Evolutionary conservation across 2,113 vertebrate genomes (phyloP).

Genomic region (Leptodactylus fuscus): DNA sequence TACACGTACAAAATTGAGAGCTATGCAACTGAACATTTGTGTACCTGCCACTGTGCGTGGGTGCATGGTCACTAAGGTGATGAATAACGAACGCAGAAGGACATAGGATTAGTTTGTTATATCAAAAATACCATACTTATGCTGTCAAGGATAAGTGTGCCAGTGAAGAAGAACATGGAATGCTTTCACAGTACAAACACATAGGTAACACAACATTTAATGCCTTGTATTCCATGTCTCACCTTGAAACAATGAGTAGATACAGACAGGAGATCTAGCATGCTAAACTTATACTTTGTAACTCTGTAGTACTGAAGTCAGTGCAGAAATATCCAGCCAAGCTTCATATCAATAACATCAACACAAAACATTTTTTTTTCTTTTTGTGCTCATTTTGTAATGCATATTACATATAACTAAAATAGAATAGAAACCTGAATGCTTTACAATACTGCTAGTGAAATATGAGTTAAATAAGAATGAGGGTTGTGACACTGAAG

Average conservation of each 20-base stretch:
- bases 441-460: neutral
- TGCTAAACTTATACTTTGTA: neutral
- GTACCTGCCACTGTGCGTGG: constrained; percentile 2
- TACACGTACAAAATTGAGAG: too few relatives aligned
- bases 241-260: constrained; percentile 2
- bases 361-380: neutral
- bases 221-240: neutral
- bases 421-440: neutral
- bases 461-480: too few relatives aligned
- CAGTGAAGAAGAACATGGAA: constrained; percentile 4
- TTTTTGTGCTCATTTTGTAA: neutral
- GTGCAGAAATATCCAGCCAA: neutral
- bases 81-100: neutral
- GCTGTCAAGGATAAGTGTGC: constrained; percentile 22
- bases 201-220: neutral
- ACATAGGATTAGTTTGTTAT: constrained; percentile 8
- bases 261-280: neutral
- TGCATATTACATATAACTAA: neutral
- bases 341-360: neutral
- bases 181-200: constrained; percentile 11
- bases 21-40: too few relatives aligned
- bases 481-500: neutral
- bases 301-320: neutral
- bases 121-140: constrained; percentile 15
- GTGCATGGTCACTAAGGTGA: constrained; percentile 27